phyloP scores from a whole-genome alignment of 2,888 invertebrate species.

The Myopa testacea region DNA sequence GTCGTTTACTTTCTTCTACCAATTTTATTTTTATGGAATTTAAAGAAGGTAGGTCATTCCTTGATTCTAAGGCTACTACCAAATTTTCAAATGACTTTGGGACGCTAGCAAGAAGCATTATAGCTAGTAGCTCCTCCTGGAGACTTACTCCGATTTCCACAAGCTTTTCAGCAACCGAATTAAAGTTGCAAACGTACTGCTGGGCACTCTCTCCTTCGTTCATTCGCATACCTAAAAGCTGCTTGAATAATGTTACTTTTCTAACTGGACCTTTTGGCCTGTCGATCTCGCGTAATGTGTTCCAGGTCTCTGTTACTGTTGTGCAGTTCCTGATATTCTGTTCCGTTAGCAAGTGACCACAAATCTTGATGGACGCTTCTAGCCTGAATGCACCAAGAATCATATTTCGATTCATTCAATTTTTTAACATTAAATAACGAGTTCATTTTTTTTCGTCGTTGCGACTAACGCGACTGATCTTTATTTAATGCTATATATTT shows the following conservation, averaged over 20 bases:
- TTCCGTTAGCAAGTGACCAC: conserved; percentile 30
- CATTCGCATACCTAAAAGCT: conserved; percentile 30
- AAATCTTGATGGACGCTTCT: conserved; percentile 37
- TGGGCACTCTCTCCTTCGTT: conserved; percentile 19
- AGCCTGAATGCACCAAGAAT: conserved; percentile 40
- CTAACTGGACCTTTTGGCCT: conserved; percentile 41
- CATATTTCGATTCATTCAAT: conserved; percentile 35
- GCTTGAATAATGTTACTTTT: conserved; percentile 38
- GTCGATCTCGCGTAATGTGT: conserved; percentile 32
- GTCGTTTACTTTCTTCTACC: conserved; percentile 41
- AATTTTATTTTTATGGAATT: conserved; percentile 44
- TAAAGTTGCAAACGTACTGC: conserved; percentile 4
- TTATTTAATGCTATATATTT: neutral
- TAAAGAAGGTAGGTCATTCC: conserved; percentile 41
- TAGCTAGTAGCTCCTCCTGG: conserved; percentile 15
- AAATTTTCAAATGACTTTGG: conserved; percentile 43
- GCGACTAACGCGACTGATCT: no score
- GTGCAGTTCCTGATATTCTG: conserved; percentile 43
- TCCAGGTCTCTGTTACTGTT: conserved; percentile 36
- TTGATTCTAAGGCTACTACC: conserved; percentile 40
- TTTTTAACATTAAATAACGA: conserved; percentile 39
- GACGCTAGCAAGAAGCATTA: conserved; percentile 42
- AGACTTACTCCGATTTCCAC: conserved; percentile 23
- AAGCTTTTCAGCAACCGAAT: conserved; percentile 37
- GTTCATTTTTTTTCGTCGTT: conserved; percentile 20